phyloP scores from a whole-genome alignment of 2,797 vertebrate species.

The Aldrovandia affinis region DNA sequence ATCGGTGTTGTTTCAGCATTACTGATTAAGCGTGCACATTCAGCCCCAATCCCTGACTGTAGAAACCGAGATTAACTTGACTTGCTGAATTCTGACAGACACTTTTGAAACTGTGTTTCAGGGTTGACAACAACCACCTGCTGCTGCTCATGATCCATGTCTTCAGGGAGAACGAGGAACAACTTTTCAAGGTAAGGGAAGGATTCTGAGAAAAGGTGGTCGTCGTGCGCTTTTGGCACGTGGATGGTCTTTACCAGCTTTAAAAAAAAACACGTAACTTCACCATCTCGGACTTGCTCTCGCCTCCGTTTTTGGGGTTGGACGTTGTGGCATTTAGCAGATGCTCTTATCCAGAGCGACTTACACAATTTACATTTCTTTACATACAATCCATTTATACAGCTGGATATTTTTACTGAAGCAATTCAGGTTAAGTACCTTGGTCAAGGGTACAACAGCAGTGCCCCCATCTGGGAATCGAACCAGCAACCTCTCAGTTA shows the following conservation, averaged over 20 bases:
- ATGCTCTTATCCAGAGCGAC: too few species aligned
- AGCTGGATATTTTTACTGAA: too few species aligned
- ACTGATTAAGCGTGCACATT: too few species aligned
- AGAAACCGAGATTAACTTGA: background rate
- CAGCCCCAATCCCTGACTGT: background rate
- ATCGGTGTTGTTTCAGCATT: background rate
- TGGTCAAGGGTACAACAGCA: too few species aligned
- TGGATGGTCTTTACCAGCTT: background rate
- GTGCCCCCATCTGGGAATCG: too few species aligned
- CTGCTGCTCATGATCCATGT: slow-evolving; percentile 97
- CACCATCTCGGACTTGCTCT: background rate
- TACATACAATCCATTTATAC: too few species aligned
- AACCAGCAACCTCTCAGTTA: too few species aligned
- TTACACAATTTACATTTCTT: too few species aligned
- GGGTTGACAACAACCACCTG: slow-evolving; percentile 97
- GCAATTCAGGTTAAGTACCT: too few species aligned
- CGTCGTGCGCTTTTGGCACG: background rate
- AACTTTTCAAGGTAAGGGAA: slow-evolving; percentile 86
- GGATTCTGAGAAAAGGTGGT: background rate
- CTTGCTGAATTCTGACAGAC: background rate
- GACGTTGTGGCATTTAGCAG: too few species aligned
- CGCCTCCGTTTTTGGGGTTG: slow-evolving; percentile 25
- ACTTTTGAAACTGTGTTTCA: slow-evolving; percentile 65
- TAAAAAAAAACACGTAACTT: background rate
- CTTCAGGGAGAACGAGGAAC: slow-evolving; percentile 95